A percentile compares a stretch with the other conserved stretches of the same genome.
phyloP scores from a whole-genome alignment of 1,140 invertebrate genomes.

The Papilio aristodemus region DNA sequence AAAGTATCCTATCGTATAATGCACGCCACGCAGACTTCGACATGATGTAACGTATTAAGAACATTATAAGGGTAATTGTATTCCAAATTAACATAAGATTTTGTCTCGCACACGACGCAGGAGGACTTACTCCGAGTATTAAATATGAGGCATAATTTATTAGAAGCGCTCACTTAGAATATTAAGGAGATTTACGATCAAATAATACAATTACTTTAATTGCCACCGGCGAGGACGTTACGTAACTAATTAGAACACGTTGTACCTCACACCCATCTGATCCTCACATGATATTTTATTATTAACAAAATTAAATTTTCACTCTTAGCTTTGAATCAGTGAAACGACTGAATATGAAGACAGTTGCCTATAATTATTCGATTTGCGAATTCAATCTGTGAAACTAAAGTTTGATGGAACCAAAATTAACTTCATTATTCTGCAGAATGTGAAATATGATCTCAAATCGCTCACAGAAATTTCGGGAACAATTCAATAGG shows the following conservation, averaged over 20 bases:
- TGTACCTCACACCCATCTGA: background rate
- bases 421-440: too few species aligned
- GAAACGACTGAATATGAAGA: too few species aligned
- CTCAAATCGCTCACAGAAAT: too few species aligned
- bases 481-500: background rate
- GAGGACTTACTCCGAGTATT: background rate
- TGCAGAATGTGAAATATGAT: too few species aligned
- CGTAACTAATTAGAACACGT: background rate
- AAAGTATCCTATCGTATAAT: too few species aligned
- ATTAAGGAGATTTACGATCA: conserved; percentile 13
- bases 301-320: too few species aligned
- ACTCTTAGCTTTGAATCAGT: too few species aligned
- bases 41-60: background rate
- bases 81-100: conserved; percentile 10
- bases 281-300: too few species aligned
- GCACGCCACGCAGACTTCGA: too few species aligned
- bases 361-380: too few species aligned
- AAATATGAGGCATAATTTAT: conserved; percentile 2
- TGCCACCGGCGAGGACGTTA: background rate
- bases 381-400: too few species aligned
- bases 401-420: too few species aligned
- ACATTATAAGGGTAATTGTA: background rate
- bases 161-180: background rate
- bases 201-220: conserved; percentile 6
- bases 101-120: background rate